Evolutionary conservation across 2,113 vertebrate species (phyloP), one percentile per base, ranked within the genome.

Genomic region (Takifugu bimaculatus): DNA sequence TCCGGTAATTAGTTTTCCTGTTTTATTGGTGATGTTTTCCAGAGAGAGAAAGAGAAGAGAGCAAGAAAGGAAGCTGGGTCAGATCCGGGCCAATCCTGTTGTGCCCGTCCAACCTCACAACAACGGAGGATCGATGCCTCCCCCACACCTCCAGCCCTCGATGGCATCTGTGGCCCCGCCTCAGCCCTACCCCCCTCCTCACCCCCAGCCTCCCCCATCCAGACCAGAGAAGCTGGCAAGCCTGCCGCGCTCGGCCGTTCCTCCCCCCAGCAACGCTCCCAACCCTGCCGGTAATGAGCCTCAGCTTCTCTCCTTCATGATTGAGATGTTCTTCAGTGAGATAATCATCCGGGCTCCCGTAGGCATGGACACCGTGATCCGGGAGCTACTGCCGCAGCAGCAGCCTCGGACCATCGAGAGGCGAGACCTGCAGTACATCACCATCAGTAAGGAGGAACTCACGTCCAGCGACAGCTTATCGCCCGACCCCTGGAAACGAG

Each of bases 361-460:
- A 81, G 87, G 80, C 26, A 84, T 85, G 63, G 95, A 99, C 75
- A 99, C 97, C 0, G 95, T 99, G 70, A 98, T 98, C 82, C 88
- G 97, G 50, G 97, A 99, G 74, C 82, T 99, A 48, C 93, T 96
- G 50, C 97, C 97, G 0, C 97, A 98, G 54, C 96, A 98, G 86
- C 97, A 99, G 87, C 97, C 97, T 0, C 94, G 96, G 54, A 99
- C 97, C 54, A 96, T 99, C 20, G 97, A 99, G 80, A 90, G 97
- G 53, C 90, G 93, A 12, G 97, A 99, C 83, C 85, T 99, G 54
- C 96, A 98, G 80, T 98, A 98, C 77, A 92, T 99, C 77, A 98
- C 96, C 35, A 92, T 97, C 81, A 96, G 94, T 76, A 95, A 94
- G 77, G 96, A 98, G 75, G 95, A 95, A 55, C 90, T 96, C 10